Conservation (phyloP, 2,888 invertebrate genomes). For the Chrysolina americana region DNA sequence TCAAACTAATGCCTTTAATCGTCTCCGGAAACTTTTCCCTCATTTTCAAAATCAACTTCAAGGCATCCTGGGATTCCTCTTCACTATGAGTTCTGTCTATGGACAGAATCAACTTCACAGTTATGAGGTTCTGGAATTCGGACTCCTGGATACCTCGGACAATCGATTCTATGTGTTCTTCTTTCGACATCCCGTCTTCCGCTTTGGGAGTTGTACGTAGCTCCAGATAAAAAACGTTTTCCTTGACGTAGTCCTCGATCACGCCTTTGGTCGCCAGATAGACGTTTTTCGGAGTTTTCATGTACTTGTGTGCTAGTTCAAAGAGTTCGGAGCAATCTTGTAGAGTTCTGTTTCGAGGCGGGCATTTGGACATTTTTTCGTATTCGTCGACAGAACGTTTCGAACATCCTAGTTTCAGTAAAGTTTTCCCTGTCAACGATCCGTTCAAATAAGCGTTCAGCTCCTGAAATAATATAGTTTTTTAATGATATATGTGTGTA, state of each 20-base stretch:
- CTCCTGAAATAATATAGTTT: conserved; percentile 72
- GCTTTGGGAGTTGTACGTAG: conserved; percentile 85
- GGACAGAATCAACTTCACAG: conserved; percentile 81
- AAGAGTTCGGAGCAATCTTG: conserved; percentile 81
- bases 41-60: conserved; percentile 77
- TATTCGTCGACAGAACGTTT: conserved; percentile 71
- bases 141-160: conserved; percentile 75
- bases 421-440: conserved; percentile 78
- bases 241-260: conserved; percentile 83
- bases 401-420: conserved; percentile 75
- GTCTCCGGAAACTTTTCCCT: conserved; percentile 74
- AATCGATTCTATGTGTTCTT: conserved; percentile 81
- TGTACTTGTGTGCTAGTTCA: conserved; percentile 79
- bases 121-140: conserved; percentile 67
- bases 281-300: conserved; percentile 75
- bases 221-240: conserved; percentile 89
- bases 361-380: conserved; percentile 69
- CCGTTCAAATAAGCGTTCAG: conserved; percentile 92
- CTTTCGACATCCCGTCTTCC: conserved; percentile 78
- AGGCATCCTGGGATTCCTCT: conserved; percentile 75
- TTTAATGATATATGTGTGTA: too few relatives aligned
- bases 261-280: conserved; percentile 79
- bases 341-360: conserved; percentile 70
- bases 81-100: conserved; percentile 80
- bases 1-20: conserved; percentile 76